These are phyloP conservation scores for Synanthedon vespiformis DNA, from an alignment of 2,888 invertebrate genomes.

Conservation along the genomic window DNA sequence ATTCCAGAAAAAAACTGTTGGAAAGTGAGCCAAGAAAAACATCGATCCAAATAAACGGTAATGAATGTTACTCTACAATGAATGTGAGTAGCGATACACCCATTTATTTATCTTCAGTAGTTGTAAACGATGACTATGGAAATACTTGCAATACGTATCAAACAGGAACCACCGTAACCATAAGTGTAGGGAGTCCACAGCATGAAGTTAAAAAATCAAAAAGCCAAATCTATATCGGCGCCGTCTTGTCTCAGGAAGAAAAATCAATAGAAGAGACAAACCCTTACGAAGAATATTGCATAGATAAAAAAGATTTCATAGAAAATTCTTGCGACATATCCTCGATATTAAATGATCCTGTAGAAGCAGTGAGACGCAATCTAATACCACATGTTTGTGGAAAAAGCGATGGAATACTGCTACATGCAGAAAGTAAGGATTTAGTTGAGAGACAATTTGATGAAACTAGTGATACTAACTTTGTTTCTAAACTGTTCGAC, in stretches of 20 bases:
- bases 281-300: slow-evolving; percentile 56
- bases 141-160: slow-evolving; percentile 58
- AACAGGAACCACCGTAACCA: slow-evolving; percentile 72
- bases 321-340: slow-evolving; percentile 48
- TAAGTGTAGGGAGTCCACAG: slow-evolving; percentile 69
- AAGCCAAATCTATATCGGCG: slow-evolving; percentile 65
- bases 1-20: slow-evolving; percentile 26
- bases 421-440: slow-evolving; percentile 3
- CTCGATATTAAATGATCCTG: slow-evolving; percentile 76
- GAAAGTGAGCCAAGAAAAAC: slow-evolving; percentile 70
- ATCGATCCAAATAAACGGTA: slow-evolving; percentile 80
- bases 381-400: slow-evolving; percentile 84
- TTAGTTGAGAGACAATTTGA: slow-evolving; percentile 25
- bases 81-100: slow-evolving; percentile 78
- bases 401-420: slow-evolving; percentile 42
- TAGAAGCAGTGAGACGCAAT: slow-evolving; percentile 81
- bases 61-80: slow-evolving; percentile 81
- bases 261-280: slow-evolving; percentile 34
- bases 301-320: slow-evolving; percentile 21
- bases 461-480: slow-evolving; percentile 31
- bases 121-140: slow-evolving; percentile 72
- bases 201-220: slow-evolving; percentile 53
- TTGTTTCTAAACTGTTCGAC: slow-evolving; percentile 72
- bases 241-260: slow-evolving; percentile 34
- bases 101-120: slow-evolving; percentile 79